A percentile compares a stretch with the other conserved stretches of the same genome.
Conservation (phyloP, 2,113 vertebrate species). For the Axis porcinus region DNA sequence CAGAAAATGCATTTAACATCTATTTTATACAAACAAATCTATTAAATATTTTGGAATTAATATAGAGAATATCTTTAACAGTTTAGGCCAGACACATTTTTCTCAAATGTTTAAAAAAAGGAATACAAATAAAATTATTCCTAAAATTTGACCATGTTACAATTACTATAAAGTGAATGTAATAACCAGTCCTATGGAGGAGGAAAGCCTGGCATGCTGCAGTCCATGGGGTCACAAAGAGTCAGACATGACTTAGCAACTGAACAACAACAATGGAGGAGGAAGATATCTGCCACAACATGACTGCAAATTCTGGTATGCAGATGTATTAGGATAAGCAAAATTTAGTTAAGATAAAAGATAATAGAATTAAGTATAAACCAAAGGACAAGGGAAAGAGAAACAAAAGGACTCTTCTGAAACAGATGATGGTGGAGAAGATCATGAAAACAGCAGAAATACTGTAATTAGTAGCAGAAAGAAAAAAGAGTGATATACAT, state of each 20-base stretch:
- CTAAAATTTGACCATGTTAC: neutral
- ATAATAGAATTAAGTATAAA: neutral
- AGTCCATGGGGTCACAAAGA: rapidly evolving
- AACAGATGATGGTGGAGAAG: neutral
- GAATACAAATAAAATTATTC: neutral
- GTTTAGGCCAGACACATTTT: neutral
- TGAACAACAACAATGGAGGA: neutral
- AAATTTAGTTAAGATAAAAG: neutral
- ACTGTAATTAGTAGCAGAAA: neutral
- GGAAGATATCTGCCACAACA: neutral
- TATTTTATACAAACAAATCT: neutral
- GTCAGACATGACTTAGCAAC: neutral
- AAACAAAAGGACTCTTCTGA: neutral
- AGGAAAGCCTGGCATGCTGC: neutral
- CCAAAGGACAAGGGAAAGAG: neutral
- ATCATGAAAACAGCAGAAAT: neutral
- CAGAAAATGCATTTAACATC: neutral
- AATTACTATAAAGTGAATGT: neutral
- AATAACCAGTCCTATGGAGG: neutral
- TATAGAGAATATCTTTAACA: neutral
- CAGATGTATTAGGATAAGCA: neutral
- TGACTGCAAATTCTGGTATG: neutral
- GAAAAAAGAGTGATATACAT: neutral
- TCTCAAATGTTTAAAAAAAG: neutral
- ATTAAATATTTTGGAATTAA: neutral